phyloP scores from a whole-genome alignment of 2,113 vertebrate species.

The Aix galericulata region DNA sequence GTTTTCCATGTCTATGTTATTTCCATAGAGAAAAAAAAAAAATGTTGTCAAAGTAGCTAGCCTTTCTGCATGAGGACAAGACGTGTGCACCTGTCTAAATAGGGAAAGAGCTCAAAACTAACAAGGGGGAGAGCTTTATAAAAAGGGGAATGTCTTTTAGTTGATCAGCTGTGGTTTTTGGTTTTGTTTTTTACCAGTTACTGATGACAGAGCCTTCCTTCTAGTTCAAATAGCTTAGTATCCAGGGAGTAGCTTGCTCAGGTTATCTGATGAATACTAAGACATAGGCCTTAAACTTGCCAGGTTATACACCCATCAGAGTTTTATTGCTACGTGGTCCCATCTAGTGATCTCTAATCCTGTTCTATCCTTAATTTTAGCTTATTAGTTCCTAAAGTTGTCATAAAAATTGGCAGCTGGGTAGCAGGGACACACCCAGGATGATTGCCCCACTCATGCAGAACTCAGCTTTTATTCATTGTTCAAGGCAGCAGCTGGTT shows the following conservation, averaged over 20 bases:
- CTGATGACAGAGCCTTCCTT: not conserved
- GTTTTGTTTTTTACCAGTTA: not conserved
- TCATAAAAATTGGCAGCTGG: not conserved
- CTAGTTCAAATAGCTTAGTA: not conserved
- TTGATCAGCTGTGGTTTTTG: too few species aligned
- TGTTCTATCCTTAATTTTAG: not conserved
- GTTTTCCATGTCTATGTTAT: not conserved
- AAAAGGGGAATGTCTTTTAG: rapidly evolving
- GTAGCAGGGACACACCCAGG: not conserved
- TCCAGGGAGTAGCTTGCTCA: not conserved
- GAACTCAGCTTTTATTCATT: not conserved
- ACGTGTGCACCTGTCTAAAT: not conserved
- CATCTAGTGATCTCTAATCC: not conserved
- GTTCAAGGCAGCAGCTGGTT: not conserved
- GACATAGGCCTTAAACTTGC: not conserved
- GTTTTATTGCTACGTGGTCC: not conserved
- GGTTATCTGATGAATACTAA: not conserved
- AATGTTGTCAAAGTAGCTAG: not conserved
- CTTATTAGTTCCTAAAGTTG: not conserved
- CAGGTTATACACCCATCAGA: not conserved
- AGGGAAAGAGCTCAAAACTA: not conserved
- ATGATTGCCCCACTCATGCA: not conserved
- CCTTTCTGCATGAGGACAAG: not conserved
- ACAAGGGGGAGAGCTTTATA: not conserved
- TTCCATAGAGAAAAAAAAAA: not conserved